These are phyloP conservation scores for Sinelater perroti DNA, from an alignment of 2,888 invertebrate species.

Conservation along the genomic window DNA sequence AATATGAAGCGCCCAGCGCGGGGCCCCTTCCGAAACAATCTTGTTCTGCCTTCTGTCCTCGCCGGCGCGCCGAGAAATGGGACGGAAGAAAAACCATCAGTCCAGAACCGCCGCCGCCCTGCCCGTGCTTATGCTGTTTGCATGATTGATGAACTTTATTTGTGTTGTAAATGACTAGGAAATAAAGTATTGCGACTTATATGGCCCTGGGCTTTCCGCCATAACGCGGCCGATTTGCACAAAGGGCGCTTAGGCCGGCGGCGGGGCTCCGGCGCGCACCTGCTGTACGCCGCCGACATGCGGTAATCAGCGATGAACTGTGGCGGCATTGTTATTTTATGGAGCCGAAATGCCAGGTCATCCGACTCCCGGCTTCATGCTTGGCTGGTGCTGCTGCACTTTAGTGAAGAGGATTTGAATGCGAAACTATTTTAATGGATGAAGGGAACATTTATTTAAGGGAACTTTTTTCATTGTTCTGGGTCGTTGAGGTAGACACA, in stretches of 20 bases:
- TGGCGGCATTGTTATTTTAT: background rate
- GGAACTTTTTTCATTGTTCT: too few species aligned
- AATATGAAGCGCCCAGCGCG: slow-evolving; percentile 37
- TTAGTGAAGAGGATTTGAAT: too few species aligned
- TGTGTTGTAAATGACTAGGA: slow-evolving; percentile 37
- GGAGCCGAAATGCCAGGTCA: background rate
- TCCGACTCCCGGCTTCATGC: background rate
- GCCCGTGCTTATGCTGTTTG: slow-evolving; percentile 32
- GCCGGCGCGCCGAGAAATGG: slow-evolving; percentile 21
- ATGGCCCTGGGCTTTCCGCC: slow-evolving; percentile 15
- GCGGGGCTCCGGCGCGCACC: background rate
- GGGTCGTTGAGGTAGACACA: too few species aligned
- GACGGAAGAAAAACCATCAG: slow-evolving; percentile 30
- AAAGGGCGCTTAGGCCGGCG: too few species aligned
- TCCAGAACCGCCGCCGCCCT: slow-evolving; percentile 23
- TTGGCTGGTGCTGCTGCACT: background rate
- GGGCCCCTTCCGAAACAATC: slow-evolving; percentile 34
- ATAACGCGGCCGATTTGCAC: slow-evolving; percentile 12
- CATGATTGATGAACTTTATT: slow-evolving; percentile 38
- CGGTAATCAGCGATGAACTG: slow-evolving; percentile 2
- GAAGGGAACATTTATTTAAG: too few species aligned
- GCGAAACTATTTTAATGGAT: too few species aligned
- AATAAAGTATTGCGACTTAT: slow-evolving; percentile 32
- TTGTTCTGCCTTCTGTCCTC: slow-evolving; percentile 31
- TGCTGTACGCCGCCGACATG: background rate